A percentile compares a stretch with the other conserved stretches of the same genome.
These are phyloP conservation scores for Sclerodermus sp. DNA, from an alignment of 2,888 invertebrate species.

Conservation along the genomic window DNA sequence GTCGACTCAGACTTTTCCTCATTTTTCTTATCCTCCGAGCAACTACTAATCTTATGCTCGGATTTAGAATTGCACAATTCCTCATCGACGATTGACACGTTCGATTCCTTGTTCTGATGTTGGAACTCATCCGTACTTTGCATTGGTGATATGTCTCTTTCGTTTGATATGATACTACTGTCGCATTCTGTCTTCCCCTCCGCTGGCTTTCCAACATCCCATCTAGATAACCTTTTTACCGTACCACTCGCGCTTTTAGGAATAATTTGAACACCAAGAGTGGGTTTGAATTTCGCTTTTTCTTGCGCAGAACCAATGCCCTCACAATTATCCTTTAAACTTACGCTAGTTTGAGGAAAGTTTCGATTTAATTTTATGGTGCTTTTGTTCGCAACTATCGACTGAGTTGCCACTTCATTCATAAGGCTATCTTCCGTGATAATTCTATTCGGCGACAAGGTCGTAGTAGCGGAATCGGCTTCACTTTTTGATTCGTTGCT, in stretches of 20 bases:
- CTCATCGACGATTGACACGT: constrained; percentile 2
- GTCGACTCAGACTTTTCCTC: background rate
- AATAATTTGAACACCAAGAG: constrained; percentile 54
- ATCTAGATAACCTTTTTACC: constrained; percentile 54
- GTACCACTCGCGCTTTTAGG: constrained; percentile 32
- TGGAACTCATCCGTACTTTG: constrained; percentile 19
- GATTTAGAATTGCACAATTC: constrained; percentile 12
- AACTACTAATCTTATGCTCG: no score
- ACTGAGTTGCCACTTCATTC: constrained; percentile 39
- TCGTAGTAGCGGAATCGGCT: constrained; percentile 33
- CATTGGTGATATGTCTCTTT: constrained; percentile 46
- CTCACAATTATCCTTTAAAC: constrained; percentile 22
- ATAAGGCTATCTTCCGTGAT: constrained; percentile 30
- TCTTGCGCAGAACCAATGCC: constrained; percentile 27
- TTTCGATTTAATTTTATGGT: constrained; percentile 34
- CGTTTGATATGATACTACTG: constrained; percentile 42
- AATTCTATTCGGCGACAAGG: constrained; percentile 28
- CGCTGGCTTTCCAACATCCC: constrained; percentile 57
- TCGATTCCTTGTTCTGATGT: constrained; percentile 13
- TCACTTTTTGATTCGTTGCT: constrained; percentile 46
- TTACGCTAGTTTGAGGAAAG: constrained; percentile 27
- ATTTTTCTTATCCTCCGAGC: no score
- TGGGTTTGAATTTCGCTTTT: constrained; percentile 49
- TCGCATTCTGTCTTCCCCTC: constrained; percentile 41
- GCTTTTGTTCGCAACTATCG: constrained; percentile 30